Evolutionary conservation across 30 jellyfish, hydroid and myxozoan genomes (phyloP), one percentile per base, ranked within the genome.

Genomic region (Cassiopea xamachana): DNA sequence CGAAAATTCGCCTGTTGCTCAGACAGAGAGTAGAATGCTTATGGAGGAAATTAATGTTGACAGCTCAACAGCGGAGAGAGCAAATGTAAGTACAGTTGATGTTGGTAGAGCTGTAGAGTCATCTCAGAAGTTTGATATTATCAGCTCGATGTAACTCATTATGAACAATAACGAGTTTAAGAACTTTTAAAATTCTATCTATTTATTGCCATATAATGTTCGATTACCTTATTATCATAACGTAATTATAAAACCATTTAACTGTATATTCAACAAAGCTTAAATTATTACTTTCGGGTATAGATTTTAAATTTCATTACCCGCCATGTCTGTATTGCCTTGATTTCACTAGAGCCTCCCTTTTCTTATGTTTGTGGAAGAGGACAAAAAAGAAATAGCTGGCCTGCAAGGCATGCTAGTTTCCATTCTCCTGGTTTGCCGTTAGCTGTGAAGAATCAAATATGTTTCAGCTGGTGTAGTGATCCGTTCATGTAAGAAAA

Each of bases 191-290:
- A 82, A 55, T 70, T 82, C 74, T 64, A 82, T 62, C 76, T 82
- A 82, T 82, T 82, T 82, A 82, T 82, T 71, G 90, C 83, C 67
- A 82, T 82, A 70, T 82, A 64, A 64, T 82, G 90, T 79, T 82
- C 90, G 76, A 48, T 62, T 82, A 61, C 79, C 77, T 59, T 27
- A 80, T 43, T 51, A 19, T 61, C 75, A 59, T 82, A 82, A 82
- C 90, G 90, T 82, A 82, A 82, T 82, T 82, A 69, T 60, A 46
- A 71, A 69, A 82, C 77, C 47, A 79, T 60, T 80, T 64, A 82
- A 67, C 90, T 87, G 94, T 87, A 87, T 87, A 87, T 87, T 87
- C 94, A 19, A 72, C 39, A 87, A 87, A 73, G 89, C 94, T 77
- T 87, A 87, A 87, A 71, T 87, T 87, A 87, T 87, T 87, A n/a